Percentiles rank a stretch among this genome's conserved stretches.
Evolutionary conservation across 1,140 invertebrate species (phyloP).

Genomic region (Monochamus saltuarius): DNA sequence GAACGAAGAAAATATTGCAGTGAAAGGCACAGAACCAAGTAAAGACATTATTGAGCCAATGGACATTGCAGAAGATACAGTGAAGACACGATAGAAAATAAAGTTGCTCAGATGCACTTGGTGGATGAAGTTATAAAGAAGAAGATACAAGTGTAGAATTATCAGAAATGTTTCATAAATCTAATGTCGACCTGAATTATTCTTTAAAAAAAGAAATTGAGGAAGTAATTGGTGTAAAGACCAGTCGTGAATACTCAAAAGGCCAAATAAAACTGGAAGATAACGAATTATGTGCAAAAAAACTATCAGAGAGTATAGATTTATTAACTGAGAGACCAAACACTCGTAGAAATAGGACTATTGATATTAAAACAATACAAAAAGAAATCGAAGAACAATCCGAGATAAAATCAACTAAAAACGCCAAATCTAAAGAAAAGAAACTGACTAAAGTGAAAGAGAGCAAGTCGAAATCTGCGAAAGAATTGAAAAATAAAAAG

Average conservation of each 20-base stretch:
- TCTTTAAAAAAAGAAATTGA: constrained; percentile 6
- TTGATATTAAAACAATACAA: background rate
- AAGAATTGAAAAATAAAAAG: constrained; percentile 7
- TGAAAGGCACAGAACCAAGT: background rate
- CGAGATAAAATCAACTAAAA: constrained; percentile 1
- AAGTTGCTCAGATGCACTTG: constrained; percentile 3
- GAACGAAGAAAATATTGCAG: background rate
- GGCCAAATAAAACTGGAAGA: constrained; percentile 1
- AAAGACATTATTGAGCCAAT: background rate
- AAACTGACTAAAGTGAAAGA: background rate
- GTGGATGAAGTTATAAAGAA: constrained; percentile 2
- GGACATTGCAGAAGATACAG: background rate
- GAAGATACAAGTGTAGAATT: background rate
- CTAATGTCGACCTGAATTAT: background rate
- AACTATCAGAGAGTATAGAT: too few species aligned
- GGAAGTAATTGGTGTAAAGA: background rate
- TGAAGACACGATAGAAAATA: background rate
- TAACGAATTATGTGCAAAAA: background rate
- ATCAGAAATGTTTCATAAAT: background rate
- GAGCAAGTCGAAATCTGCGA: background rate
- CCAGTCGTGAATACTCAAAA: background rate
- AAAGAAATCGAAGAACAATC: background rate
- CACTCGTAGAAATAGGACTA: background rate
- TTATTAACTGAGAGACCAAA: background rate
- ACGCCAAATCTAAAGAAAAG: constrained; percentile 9